Percentiles rank a stretch among this genome's conserved stretches.
Conservation (phyloP, 2,113 vertebrate species). For the Tragelaphus buxtoni region DNA sequence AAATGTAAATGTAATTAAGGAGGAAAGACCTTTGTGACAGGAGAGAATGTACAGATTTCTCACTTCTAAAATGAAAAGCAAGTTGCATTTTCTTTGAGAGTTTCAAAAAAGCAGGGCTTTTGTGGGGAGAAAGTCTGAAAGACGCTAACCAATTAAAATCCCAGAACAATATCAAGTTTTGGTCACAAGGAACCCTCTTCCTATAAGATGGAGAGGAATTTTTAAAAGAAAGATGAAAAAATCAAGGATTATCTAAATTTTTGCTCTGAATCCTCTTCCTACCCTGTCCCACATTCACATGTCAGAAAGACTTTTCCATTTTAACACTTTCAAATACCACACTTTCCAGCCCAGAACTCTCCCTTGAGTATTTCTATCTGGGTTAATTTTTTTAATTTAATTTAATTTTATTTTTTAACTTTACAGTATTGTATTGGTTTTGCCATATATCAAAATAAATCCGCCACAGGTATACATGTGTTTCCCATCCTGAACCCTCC, state of each 20-base stretch:
- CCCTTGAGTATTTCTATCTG: background rate
- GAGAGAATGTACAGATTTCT: background rate
- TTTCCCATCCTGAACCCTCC: no score
- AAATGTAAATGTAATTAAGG: background rate
- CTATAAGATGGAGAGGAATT: background rate
- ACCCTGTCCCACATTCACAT: background rate
- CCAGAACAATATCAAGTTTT: background rate
- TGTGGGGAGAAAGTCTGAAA: background rate
- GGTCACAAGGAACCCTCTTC: background rate
- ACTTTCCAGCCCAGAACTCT: background rate
- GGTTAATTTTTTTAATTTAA: background rate
- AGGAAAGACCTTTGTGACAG: background rate
- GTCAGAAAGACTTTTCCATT: background rate
- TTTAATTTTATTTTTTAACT: no score
- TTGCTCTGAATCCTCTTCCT: background rate
- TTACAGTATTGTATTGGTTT: no score
- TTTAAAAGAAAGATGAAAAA: background rate
- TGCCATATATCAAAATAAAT: no score
- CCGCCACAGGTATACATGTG: no score
- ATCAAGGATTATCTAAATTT: background rate
- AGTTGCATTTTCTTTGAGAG: background rate
- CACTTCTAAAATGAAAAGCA: background rate
- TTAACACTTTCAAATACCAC: background rate
- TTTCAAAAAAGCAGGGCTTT: background rate
- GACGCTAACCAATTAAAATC: background rate